Evolutionary conservation across 2,888 invertebrate genomes (phyloP).

Genomic region (Lampropteryx suffumata): DNA sequence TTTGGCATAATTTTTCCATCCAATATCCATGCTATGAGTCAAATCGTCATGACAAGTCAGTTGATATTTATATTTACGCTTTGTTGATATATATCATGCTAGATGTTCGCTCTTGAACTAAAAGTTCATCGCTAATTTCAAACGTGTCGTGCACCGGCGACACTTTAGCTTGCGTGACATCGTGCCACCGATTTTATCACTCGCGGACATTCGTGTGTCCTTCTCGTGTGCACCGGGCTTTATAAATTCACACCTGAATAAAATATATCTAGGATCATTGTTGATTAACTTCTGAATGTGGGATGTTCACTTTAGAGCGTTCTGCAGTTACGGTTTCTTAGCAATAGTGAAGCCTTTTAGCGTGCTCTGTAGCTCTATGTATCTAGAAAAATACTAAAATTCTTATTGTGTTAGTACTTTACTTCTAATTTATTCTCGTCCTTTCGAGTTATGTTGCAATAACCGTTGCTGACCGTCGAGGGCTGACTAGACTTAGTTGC

Average conservation of each 20-base stretch:
- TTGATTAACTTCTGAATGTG: slow-evolving; percentile 24
- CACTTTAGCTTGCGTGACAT: slow-evolving; percentile 13
- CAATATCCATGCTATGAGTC: no score
- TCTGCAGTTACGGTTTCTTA: not conserved
- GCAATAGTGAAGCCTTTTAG: not conserved
- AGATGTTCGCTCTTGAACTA: slow-evolving; percentile 1
- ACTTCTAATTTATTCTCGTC: no score
- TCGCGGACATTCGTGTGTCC: slow-evolving; percentile 18
- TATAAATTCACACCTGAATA: slow-evolving; percentile 20
- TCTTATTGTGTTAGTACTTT: no score
- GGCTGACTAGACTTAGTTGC: no score
- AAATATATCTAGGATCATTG: slow-evolving; percentile 21
- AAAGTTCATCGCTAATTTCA: slow-evolving; percentile 1
- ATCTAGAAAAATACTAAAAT: no score
- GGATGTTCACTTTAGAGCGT: slow-evolving; percentile 7
- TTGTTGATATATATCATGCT: not conserved
- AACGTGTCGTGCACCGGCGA: slow-evolving; percentile 11
- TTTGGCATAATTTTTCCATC: no score
- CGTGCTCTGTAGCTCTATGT: not conserved
- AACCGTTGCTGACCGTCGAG: no score
- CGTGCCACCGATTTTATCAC: slow-evolving; percentile 14
- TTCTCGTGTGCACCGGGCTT: slow-evolving; percentile 14
- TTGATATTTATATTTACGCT: no score
- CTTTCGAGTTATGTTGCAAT: no score
- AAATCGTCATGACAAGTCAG: no score